phyloP scores from a whole-genome alignment of 2,113 vertebrate genomes.

The Lagopus leucura region DNA sequence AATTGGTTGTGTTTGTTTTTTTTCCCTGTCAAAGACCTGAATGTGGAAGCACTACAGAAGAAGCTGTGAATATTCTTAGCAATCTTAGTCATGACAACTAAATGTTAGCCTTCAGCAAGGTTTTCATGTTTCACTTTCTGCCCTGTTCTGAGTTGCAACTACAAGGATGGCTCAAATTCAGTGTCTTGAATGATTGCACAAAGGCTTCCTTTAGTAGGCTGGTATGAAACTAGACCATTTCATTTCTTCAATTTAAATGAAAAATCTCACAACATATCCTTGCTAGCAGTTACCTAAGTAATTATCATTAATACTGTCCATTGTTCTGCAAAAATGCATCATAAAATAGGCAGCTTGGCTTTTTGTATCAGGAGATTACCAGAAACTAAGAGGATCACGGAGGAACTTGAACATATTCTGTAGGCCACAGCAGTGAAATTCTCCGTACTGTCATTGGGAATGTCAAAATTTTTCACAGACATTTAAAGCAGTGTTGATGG shows the following conservation, averaged over 20 bases:
- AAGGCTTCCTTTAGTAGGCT: not conserved
- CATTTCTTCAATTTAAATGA: not conserved
- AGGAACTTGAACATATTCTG: not conserved
- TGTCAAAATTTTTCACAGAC: not conserved
- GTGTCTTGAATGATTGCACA: not conserved
- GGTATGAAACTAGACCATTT: not conserved
- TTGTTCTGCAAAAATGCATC: not conserved
- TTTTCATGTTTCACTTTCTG: not conserved
- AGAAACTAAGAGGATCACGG: not conserved
- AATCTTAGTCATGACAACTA: not conserved
- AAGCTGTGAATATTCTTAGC: not conserved
- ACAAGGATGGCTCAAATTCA: not conserved
- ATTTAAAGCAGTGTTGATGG: not conserved
- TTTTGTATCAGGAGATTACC: not conserved
- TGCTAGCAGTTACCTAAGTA: not conserved
- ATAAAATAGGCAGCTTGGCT: not conserved
- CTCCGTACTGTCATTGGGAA: not conserved
- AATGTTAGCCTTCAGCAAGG: not conserved
- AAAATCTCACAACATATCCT: not conserved
- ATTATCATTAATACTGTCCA: not conserved
- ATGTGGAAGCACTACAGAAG: not conserved
- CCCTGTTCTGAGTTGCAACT: not conserved
- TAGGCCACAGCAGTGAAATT: not conserved
- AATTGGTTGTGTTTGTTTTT: not conserved
- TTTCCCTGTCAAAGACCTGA: not conserved